Evolutionary conservation across 2,888 invertebrate species (phyloP), one percentile per base, ranked within the genome.

Genomic region (Anticlea derivata): DNA sequence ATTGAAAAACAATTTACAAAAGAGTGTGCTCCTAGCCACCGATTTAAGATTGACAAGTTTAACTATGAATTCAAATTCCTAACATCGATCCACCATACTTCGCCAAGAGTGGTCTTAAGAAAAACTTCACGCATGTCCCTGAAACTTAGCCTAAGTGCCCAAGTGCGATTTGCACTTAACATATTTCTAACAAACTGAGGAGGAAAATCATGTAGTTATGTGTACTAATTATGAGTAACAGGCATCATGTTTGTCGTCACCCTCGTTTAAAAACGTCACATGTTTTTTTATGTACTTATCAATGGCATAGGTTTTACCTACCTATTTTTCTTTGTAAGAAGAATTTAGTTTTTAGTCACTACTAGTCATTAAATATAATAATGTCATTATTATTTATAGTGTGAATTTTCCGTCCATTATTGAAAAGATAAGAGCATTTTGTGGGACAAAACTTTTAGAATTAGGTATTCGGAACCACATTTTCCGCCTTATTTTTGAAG

Each of bases 341-440:
- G n/a, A n/a, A n/a, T n/a, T n/a, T n/a, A n/a, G n/a, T n/a, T 50
- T 51, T 38, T 44, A 59, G 57, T 51, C 48, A 47, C 41, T 43
- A 34, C 54, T 54, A 54, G 58, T 58, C 55, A 54, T 55, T 48
- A 34, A 47, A 54, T n/a, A n/a, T n/a, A n/a, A n/a, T n/a, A n/a
- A n/a, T n/a, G n/a, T n/a, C n/a, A n/a, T n/a, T 17, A 17, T 2
- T 17, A 2, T 3, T 17, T 17, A 45, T 56, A 50, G 43, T 29
- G 22, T 26, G 40, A 46, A 53, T 34, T 34, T 39, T 44, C 53
- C 49, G 44, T 57, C 47, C 48, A 13, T 51, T 34, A 35, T 23
- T 10, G 41, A 45, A 34, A 46, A 20, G 11, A 23, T 38, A 47
- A 44, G 46, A 5, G 5, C 12, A 37, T 35, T 35, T 8, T 41